Evolutionary conservation across 1,140 invertebrate genomes (phyloP).

Genomic region (Atta colombica): DNA sequence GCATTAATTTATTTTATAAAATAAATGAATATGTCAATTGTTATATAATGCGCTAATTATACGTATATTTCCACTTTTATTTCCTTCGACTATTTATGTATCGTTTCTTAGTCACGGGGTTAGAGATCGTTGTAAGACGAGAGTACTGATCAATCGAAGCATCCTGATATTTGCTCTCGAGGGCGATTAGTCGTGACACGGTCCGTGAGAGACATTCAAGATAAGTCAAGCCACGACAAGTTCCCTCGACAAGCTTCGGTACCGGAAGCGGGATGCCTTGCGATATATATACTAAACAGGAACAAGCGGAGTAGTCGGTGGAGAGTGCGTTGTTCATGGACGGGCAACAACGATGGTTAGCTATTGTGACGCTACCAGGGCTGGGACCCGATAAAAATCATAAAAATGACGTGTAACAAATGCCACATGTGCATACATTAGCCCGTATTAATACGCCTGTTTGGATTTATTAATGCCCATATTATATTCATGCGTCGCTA

Average conservation of each 20-base stretch:
- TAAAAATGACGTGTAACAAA: slow-evolving; percentile 77
- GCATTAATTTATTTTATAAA: background rate
- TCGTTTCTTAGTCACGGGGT: slow-evolving; percentile 1
- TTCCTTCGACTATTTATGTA: background rate
- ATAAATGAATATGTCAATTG: background rate
- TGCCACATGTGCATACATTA: slow-evolving; percentile 81
- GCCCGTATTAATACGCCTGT: slow-evolving; percentile 81
- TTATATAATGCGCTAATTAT: background rate
- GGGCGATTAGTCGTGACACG: slow-evolving; percentile 49
- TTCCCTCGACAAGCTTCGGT: slow-evolving; percentile 35
- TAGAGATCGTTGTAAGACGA: slow-evolving; percentile 21
- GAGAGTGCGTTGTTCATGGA: slow-evolving; percentile 41
- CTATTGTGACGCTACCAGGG: slow-evolving; percentile 45
- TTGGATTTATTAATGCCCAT: slow-evolving; percentile 83
- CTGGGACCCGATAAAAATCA: slow-evolving; percentile 64
- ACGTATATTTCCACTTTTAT: background rate
- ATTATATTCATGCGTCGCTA: slow-evolving; percentile 79
- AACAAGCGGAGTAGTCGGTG: slow-evolving; percentile 41
- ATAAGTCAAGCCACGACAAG: slow-evolving; percentile 57
- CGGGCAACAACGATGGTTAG: slow-evolving; percentile 60
- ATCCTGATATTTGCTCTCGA: background rate
- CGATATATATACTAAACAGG: background rate
- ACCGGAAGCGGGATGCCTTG: slow-evolving; percentile 38
- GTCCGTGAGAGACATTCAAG: slow-evolving; percentile 20
- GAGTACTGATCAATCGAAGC: slow-evolving; percentile 16